Percentiles rank a stretch among this genome's conserved stretches.
Evolutionary conservation across 1,140 invertebrate species (phyloP).

Genomic region (Wiebesia pumilae): DNA sequence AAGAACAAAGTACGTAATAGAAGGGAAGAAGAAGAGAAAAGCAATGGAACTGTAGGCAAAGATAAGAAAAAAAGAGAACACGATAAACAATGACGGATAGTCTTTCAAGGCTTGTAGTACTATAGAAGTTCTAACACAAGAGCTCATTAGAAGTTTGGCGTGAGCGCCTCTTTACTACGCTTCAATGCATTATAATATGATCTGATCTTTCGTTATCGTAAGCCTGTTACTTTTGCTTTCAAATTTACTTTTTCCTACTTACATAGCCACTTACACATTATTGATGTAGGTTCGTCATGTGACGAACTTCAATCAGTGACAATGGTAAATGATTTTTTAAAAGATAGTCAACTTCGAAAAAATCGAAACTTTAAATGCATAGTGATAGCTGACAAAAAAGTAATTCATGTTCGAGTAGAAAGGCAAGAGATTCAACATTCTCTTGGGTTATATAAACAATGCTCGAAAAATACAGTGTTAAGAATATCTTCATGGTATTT

Average conservation of each 20-base stretch:
- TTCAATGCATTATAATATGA: conserved; percentile 72
- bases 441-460: too few species aligned
- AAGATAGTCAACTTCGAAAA: neutral
- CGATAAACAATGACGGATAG: conserved; percentile 68
- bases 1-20: neutral
- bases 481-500: too few species aligned
- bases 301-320: neutral
- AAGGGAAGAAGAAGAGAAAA: conserved; percentile 7
- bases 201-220: neutral
- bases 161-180: conserved; percentile 62
- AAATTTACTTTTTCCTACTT: neutral
- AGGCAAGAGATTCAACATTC: too few species aligned
- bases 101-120: conserved; percentile 58
- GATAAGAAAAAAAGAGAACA: conserved; percentile 52
- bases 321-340: neutral
- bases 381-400: too few species aligned
- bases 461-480: too few species aligned
- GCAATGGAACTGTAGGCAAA: neutral
- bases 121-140: conserved; percentile 63
- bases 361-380: too few species aligned
- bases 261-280: neutral
- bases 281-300: neutral
- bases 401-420: too few species aligned
- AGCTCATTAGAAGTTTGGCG: conserved; percentile 71
- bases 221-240: conserved; percentile 54